Base-by-base conservation (phyloP, 2,113 vertebrate species). In the Sprattus sprattus region DNA sequence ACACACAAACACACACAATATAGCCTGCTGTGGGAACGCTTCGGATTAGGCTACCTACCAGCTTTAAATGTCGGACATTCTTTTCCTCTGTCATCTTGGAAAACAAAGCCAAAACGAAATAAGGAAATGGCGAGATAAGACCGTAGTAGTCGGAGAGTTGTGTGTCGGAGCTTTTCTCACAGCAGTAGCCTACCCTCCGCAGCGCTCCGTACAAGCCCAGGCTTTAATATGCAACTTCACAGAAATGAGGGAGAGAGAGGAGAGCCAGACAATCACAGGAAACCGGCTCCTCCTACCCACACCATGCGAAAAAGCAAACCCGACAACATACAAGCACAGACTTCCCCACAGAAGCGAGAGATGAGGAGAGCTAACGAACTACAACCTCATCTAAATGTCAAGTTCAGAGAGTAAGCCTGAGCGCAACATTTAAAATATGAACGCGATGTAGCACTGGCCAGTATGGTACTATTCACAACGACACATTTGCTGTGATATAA, bases 21-120 rank as follows among this genome's bases (percentile, higher is more conserved):
- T 13, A 78, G 71, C 28, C 28, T 32, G 28, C 28, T 39, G 39
- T 32, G 52, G 83, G 92, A 89, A 89, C 89, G 90, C 85, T 82
- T 85, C 75, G 84, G 90, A 83, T 92, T 90, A 49, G 47, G 47
- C 47, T 91, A 94, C 95, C 90, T 95, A 95, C 95, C 95, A 95
- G 95, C 95, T 94, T 92, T 93, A 91, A 88, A 87, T 91, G 93
- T 91, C 93, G 89, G 91, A 83, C 88, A 86, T 87, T 91, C 91
- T 91, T 90, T 88, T 94, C 93, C 89, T 91, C 92, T 93, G 94
- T 93, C 95, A 95, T 95, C 92, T 94, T 95, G 95, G 91, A 93
- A 91, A 86, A 88, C 89, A 85, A 71, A 45, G 71, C 71, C 81
- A 86, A 85, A 86, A 90, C 85, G 60, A 91, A 94, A 86, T 92